These are phyloP conservation scores for Alcis repandata DNA, from an alignment of 2,888 invertebrate species.

Conservation along the genomic window DNA sequence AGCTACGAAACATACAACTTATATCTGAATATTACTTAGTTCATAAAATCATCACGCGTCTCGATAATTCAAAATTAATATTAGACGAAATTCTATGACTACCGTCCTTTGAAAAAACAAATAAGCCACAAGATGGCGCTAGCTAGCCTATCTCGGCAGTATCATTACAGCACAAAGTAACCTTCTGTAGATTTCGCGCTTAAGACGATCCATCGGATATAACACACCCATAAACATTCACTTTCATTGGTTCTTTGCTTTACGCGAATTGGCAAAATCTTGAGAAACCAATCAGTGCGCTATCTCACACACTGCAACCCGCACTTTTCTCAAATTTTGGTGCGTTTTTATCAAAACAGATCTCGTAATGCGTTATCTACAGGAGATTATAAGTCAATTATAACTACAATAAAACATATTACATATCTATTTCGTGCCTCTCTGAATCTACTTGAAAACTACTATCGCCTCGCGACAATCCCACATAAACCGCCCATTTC, in stretches of 20 bases:
- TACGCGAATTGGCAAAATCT: no score
- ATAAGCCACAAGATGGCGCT: slow-evolving; percentile 22
- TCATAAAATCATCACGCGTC: slow-evolving; percentile 41
- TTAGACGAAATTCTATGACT: slow-evolving; percentile 26
- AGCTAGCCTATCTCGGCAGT: slow-evolving; percentile 27
- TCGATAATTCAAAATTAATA: slow-evolving; percentile 23
- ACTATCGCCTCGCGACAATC: neutral
- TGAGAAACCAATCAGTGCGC: no score
- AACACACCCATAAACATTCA: no score
- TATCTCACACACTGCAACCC: no score
- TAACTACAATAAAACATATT: slow-evolving; percentile 19
- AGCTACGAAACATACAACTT: slow-evolving; percentile 32
- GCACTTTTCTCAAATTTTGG: no score
- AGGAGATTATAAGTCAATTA: neutral
- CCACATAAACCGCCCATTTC: neutral
- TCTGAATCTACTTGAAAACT: slow-evolving; percentile 3
- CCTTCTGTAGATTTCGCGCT: no score
- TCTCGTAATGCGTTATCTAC: no score
- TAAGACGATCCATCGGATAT: no score
- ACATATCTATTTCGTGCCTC: slow-evolving; percentile 12
- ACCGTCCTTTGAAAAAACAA: slow-evolving; percentile 18
- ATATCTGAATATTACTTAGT: slow-evolving; percentile 32
- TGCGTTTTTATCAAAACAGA: no score
- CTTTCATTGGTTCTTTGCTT: no score
- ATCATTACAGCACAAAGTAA: no score